phyloP scores from a whole-genome alignment of 2,113 vertebrate genomes.

The Silurus meridionalis region DNA sequence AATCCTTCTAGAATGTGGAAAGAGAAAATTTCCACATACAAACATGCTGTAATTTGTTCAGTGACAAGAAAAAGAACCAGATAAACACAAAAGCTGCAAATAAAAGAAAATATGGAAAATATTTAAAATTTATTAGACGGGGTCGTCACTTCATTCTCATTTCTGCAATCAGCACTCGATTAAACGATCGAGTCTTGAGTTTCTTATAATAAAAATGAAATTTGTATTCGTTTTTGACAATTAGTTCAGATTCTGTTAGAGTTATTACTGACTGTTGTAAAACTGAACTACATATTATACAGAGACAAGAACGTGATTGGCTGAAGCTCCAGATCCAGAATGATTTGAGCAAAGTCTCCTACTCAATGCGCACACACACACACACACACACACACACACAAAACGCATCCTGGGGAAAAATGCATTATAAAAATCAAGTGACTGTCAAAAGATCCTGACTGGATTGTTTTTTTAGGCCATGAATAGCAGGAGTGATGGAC shows the following conservation, averaged over 20 bases:
- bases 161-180: not conserved
- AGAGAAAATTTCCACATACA: not conserved
- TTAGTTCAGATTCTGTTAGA: not conserved
- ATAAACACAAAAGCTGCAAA: not conserved
- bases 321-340: constrained; percentile 7
- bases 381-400: not conserved
- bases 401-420: not conserved
- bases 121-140: not conserved
- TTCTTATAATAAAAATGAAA: not conserved
- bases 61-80: not conserved
- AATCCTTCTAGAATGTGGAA: not conserved
- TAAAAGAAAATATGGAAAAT: not conserved
- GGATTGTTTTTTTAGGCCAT: not conserved
- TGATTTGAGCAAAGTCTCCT: not conserved
- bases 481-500: not conserved
- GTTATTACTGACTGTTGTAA: not conserved
- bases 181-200: not conserved
- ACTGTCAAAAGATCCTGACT: not conserved
- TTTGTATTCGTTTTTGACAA: not conserved
- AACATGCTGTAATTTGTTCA: not conserved
- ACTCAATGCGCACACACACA: not conserved
- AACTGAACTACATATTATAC: constrained; percentile 6
- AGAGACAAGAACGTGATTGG: not conserved
- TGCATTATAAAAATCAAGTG: not conserved
- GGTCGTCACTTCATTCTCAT: not conserved